These are phyloP conservation scores for Sciurus niger DNA, from an alignment of 2,113 vertebrate species.

Conservation along the genomic window DNA sequence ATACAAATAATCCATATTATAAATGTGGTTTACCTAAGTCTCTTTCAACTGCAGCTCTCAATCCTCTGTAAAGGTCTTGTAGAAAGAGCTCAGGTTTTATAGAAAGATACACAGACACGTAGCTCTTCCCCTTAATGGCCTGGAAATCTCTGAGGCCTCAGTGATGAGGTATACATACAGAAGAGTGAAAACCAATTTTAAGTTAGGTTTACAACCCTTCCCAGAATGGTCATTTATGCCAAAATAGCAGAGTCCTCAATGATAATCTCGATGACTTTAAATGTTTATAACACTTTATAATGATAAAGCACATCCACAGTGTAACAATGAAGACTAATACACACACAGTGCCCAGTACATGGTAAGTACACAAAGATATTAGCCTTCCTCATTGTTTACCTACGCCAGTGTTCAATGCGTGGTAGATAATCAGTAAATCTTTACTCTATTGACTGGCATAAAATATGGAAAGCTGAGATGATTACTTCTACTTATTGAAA, in stretches of 20 bases:
- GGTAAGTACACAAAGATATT: constrained; percentile 36
- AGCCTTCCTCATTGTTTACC: neutral
- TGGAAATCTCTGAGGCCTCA: constrained; percentile 26
- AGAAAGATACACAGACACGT: neutral
- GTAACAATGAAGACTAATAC: neutral
- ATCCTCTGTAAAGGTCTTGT: neutral
- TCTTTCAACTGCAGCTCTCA: constrained; percentile 3
- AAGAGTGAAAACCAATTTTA: neutral
- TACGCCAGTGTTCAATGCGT: constrained; percentile 3
- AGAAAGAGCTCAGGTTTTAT: neutral
- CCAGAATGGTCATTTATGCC: constrained; percentile 9
- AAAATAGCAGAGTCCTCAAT: constrained; percentile 36
- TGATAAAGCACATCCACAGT: neutral
- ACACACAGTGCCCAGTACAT: neutral
- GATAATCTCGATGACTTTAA: constrained; percentile 5
- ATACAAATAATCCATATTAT: neutral
- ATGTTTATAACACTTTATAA: constrained; percentile 24
- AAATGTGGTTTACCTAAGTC: constrained; percentile 34
- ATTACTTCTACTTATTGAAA: neutral
- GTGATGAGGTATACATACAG: neutral
- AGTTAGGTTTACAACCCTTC: constrained; percentile 33
- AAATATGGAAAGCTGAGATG: neutral
- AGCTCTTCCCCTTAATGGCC: neutral
- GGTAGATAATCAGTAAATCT: neutral
- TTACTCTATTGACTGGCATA: neutral